Base-by-base conservation (phyloP, 2,888 invertebrate genomes). In the Eugnorisma glareosa region DNA sequence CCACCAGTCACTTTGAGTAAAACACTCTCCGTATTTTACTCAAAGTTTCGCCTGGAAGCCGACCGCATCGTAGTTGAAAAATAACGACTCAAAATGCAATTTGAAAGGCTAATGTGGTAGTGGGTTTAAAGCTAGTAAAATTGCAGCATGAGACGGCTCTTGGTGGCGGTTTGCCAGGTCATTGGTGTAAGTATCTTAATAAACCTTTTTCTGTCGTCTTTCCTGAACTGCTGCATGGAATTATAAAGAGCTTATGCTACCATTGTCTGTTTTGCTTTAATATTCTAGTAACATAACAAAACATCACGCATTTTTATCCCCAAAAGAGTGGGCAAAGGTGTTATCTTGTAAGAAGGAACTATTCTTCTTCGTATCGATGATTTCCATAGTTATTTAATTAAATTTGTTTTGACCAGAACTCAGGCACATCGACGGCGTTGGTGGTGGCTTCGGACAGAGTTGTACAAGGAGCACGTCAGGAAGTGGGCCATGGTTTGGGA, bases 51-150 rank as follows among this genome's bases (percentile, higher is more conserved):
- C 11, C 24, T 54, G 28, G 7, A n/a, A 57, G 24, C 28, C 15
- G 24, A 75, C 75, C 48, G 5, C 57, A 43, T 8, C 8, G 4
- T 43, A 21, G 66, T 67, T 43, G 48, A 67, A 57, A 68, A 83
- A 40, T 45, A 83, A 64, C 40, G 40, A 57, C 54, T 37, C 24
- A 40, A 77, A 79, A 77, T 48, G 63, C 45, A 83, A 79, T 83
- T 69, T 83, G n/a, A 78, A 68, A 66, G 78, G 79, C 78, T 83
- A 69, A 83, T 69, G 79, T 51, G 51, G 37, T 59, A 66, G 48
- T 6, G 37, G 57, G 78, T 64, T 78, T 28, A 37, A 57, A 66
- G 57, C 79, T 78, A 69, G 64, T 59, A 68, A 69, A 83, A 59
- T 79, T 83, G 40, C 61, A 51, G 43, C 71, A 73, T 40, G 78